Conservation (phyloP, 2,113 vertebrate genomes). For the Oreochromis niloticus region DNA sequence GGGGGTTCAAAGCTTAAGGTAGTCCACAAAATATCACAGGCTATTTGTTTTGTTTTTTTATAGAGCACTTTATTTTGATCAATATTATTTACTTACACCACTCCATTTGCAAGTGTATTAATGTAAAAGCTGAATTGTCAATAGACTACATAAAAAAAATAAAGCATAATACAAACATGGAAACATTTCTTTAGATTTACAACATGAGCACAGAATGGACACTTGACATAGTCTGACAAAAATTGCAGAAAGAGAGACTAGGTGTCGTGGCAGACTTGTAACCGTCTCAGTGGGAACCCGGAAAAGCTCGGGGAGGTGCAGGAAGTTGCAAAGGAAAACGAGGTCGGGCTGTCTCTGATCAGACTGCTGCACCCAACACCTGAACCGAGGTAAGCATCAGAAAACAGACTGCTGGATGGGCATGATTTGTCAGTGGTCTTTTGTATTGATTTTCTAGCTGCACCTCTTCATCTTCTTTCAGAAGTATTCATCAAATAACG, state of each 20-base stretch:
- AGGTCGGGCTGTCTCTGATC: not conserved
- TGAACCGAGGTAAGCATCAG: not conserved
- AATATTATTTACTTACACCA: not conserved
- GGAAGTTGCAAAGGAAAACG: not conserved
- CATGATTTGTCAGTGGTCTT: accelerated
- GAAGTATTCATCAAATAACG: accelerated
- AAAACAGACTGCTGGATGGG: not conserved
- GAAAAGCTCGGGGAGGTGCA: not conserved
- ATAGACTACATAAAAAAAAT: not conserved
- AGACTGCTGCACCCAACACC: not conserved
- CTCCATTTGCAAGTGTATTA: not conserved
- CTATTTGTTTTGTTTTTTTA: not conserved
- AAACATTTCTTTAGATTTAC: not conserved
- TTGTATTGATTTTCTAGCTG: not conserved
- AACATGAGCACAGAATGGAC: not conserved
- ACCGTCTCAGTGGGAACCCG: not conserved
- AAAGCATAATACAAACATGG: not conserved
- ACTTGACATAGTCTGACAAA: not conserved
- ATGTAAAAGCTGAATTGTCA: not conserved
- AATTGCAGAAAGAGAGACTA: not conserved
- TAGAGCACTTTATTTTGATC: not conserved
- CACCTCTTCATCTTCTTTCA: not conserved
- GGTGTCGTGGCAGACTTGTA: not conserved
- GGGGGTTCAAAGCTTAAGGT: not conserved
- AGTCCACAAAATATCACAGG: not conserved